Percentiles rank a stretch among this genome's conserved stretches.
phyloP scores from a whole-genome alignment of 1,140 invertebrate species.

The Conus betulinus region DNA sequence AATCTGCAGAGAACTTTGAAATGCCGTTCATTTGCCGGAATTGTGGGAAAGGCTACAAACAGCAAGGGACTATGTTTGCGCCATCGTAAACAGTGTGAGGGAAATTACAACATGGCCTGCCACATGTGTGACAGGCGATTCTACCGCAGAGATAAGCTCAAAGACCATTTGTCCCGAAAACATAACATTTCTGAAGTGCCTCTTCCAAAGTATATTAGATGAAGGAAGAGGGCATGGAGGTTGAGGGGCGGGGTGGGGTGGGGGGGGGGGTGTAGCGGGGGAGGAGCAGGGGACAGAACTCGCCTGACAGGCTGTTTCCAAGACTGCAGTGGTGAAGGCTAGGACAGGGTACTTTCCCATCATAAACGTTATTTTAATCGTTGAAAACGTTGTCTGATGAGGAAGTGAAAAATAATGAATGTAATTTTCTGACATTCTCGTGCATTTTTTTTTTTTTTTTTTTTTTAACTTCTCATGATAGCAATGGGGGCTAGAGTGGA shows the following conservation, averaged over 20 bases:
- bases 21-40: constrained; percentile 1
- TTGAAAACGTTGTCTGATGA: no score
- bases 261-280: no score
- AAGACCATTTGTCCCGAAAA: constrained; percentile 1
- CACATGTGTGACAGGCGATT: constrained; percentile 16
- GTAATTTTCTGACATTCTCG: no score
- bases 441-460: no score
- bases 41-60: constrained; percentile 3
- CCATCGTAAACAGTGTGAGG: constrained; percentile 32
- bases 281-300: neutral
- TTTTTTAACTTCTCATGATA: no score
- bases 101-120: constrained; percentile 22
- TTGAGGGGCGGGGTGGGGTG: no score
- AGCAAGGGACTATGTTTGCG: constrained; percentile 14
- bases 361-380: no score
- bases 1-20: neutral
- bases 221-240: neutral
- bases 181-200: neutral
- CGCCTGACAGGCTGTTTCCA: no score
- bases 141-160: constrained; percentile 24
- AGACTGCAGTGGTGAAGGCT: no score
- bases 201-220: neutral
- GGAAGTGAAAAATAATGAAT: no score
- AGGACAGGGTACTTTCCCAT: no score
- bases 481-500: no score